Evolutionary conservation across 2,113 vertebrate species (phyloP).

Genomic region (Pelobates fuscus): DNA sequence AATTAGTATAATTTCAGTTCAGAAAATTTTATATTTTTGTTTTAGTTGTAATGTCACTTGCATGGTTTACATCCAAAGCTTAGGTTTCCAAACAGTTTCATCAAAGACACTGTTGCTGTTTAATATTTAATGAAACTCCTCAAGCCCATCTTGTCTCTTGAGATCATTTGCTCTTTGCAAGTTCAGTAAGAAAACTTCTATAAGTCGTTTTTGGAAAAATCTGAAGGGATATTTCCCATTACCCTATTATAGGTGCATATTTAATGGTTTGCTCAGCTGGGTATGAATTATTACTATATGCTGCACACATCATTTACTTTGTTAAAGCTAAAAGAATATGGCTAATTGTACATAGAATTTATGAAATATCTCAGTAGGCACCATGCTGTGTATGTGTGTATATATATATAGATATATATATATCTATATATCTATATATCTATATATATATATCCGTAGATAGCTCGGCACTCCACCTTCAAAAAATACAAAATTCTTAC

Average conservation of each 20-base stretch:
- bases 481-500: no score
- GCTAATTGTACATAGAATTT: conserved; percentile 15
- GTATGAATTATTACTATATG: conserved; percentile 35
- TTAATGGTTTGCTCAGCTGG: conserved; percentile 42
- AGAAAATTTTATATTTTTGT: neutral
- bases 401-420: no score
- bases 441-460: no score
- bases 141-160: conserved; percentile 40
- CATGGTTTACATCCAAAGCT: neutral
- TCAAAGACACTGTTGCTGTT: conserved; percentile 49
- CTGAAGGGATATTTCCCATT: conserved; percentile 46
- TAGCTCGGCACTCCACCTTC: no score
- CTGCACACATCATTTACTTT: conserved; percentile 45
- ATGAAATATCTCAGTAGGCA: conserved; percentile 19
- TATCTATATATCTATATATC: no score
- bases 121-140: conserved; percentile 38
- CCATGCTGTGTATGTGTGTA: conserved; percentile 30
- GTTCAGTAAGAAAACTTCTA: conserved; percentile 28
- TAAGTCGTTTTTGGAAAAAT: conserved; percentile 40
- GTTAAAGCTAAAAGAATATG: conserved; percentile 31
- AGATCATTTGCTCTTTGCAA: conserved; percentile 48
- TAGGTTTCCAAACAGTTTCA: conserved; percentile 38
- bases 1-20: neutral
- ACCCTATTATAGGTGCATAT: conserved; percentile 47
- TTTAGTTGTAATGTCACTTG: conserved; percentile 28